Evolutionary conservation across 2,797 vertebrate species (phyloP).

Genomic region (Gambusia yucatana): DNA sequence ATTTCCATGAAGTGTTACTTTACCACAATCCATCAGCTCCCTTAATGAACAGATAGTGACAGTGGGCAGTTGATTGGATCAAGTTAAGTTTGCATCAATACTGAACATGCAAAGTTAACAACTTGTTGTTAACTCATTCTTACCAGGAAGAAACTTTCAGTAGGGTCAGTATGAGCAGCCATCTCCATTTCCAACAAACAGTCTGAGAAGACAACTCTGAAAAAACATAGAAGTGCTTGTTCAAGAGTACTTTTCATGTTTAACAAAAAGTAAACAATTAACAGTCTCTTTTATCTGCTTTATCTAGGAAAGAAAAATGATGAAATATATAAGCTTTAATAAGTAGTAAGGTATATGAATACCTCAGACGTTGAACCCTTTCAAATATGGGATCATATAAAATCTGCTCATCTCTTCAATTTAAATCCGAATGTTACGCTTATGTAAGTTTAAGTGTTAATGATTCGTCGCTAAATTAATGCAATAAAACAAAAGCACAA

Average conservation of each 20-base stretch:
- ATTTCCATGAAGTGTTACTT: neutral
- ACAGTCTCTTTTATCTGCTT: neutral
- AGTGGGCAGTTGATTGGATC: neutral
- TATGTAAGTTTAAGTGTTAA: neutral
- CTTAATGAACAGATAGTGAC: neutral
- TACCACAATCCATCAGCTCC: neutral
- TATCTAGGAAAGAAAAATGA: neutral
- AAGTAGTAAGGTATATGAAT: neutral
- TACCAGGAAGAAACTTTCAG: neutral
- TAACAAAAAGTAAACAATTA: neutral
- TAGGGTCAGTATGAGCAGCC: neutral
- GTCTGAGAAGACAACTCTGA: neutral
- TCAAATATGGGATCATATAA: no score
- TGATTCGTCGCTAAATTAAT: neutral
- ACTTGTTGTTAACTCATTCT: no score
- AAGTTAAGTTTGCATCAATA: neutral
- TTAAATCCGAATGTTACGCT: neutral
- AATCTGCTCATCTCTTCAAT: neutral
- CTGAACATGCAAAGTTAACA: neutral
- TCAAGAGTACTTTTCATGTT: neutral
- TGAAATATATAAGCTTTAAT: neutral
- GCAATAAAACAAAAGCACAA: neutral
- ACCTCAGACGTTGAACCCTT: neutral
- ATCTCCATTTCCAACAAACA: neutral
- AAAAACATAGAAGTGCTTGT: neutral